Evolutionary conservation across 1,140 invertebrate species (phyloP), one percentile per base, ranked within the genome.

Genomic region (Nixonia krombeini): DNA sequence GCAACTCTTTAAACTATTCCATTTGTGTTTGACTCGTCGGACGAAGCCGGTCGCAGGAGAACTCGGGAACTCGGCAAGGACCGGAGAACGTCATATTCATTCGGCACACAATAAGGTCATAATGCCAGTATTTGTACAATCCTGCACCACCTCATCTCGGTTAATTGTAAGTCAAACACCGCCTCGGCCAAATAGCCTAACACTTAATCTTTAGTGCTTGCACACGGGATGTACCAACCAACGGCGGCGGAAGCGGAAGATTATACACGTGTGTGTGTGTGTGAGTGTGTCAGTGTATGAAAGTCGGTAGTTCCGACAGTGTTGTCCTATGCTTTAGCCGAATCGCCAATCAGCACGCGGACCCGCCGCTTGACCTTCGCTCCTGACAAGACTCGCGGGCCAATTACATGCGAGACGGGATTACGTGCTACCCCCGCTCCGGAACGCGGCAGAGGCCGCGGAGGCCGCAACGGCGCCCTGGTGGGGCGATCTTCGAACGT

Each of bases 91-190:
- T 23, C 44, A 46, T 47, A 37, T 52, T 52, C 56, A 49, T 59
- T 25, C 56, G 16, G 38, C 31, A 52, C 18, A 46, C 57, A 52
- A 45, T 40, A 40, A 46, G 42, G 40, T 61, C 52, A 62, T 61
- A 51, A 53, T 62, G 33, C 50, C 41, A 53, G 33, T 62, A 50
- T 62, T 62, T 62, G 50, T 26, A 53, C 13, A 62, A 62, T 33
- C 26, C 50, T 62, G 51, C 45, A 47, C 49, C 15, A 61, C 42
- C 58, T 62, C 44, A 53, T 62, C 49, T 62, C 50, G 37, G 42
- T 62, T 62, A 62, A 53, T 62, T 62, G 50, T 62, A 62, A 62
- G 49, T 53, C 58, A 62, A 62, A 62, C 51, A 62, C 31, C 16
- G 21, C 25, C 35, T 49, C 50, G 28, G 38, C 28, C 49, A 45